phyloP scores from a whole-genome alignment of 1,140 invertebrate species.

The Camponotus floridanus region DNA sequence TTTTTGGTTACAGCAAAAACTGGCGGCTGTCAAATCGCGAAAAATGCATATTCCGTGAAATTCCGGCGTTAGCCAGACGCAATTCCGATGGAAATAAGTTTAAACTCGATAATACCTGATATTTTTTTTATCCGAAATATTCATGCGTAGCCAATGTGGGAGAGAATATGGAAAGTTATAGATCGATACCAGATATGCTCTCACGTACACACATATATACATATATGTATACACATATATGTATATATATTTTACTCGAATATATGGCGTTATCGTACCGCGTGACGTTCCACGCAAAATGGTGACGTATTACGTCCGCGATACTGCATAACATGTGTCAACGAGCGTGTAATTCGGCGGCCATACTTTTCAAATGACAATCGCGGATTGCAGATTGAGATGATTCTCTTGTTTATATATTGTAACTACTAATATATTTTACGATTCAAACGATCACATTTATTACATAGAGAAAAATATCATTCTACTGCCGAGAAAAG shows the following conservation, averaged over 20 bases:
- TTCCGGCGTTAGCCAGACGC: conserved; percentile 9
- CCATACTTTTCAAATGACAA: neutral
- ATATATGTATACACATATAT: neutral
- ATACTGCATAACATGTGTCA: conserved; percentile 4
- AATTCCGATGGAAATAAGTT: conserved; percentile 37
- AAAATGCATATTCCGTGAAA: conserved; percentile 31
- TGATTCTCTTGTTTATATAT: neutral
- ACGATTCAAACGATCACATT: neutral
- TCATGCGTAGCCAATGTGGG: neutral
- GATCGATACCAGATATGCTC: conserved; percentile 3
- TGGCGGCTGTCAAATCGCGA: conserved; percentile 47
- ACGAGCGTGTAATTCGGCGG: conserved; percentile 28
- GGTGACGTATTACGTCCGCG: conserved; percentile 1
- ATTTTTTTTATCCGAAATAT: conserved; percentile 42
- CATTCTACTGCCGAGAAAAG: no score
- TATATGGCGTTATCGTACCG: neutral
- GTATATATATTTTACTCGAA: conserved; percentile 18
- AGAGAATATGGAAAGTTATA: conserved; percentile 9
- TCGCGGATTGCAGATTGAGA: neutral
- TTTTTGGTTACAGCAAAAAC: conserved; percentile 17
- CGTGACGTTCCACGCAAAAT: conserved; percentile 4
- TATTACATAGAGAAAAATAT: no score
- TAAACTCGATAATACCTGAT: conserved; percentile 36
- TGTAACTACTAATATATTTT: neutral
- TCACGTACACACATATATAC: neutral